Evolutionary conservation across 2,113 vertebrate genomes (phyloP), one percentile per base, ranked within the genome.

Genomic region (Thunnus maccoyii): DNA sequence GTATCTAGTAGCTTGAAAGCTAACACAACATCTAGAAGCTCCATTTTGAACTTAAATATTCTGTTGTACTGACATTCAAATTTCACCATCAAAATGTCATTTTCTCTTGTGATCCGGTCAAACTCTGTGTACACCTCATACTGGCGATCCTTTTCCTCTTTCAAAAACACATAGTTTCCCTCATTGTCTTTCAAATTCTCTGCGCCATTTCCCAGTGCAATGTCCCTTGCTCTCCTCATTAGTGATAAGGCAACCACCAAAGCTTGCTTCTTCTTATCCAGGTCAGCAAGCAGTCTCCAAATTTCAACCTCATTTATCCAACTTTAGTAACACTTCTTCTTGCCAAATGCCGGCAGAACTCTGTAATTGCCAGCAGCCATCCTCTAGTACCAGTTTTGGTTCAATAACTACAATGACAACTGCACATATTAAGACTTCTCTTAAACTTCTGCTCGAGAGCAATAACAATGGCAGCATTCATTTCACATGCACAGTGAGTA

Each of bases 231-330:
- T 13, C 62, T 46, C 12, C 62, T 4, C 18, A 17, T 12, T 3
- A 6, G 36, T 36, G 2, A 18, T 4, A 46, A 20, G n/a, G 41
- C 36, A n/a, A 63, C 61, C 3, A 17, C 61, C 3, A 46, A 36
- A 30, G 61, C 61, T 63, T 20, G 36, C 61, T 63, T 44, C 32
- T 62, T 62, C 10, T 63, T 63, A 4, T 46, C 17, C n/a, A 63
- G 46, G 4, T 46, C 36, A 4, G 3, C 17, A 41, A 41, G 5
- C 36, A 41, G 36, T 63, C 16, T 46, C 11, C 18, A 63, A 18
- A 44, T 20, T 20, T 41, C 36, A 5, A 44, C 12, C 13, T 63
- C 18, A 44, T 44, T 63, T 63, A 22, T 46, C 17, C n/a, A 46
- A 12, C 36, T 46, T 46, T 12, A 15, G 4, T 63, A 46, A 16